A percentile compares a stretch with the other conserved stretches of the same genome.
Evolutionary conservation across 2,113 vertebrate genomes (phyloP).

Genomic region (Misgurnus mizolepis): DNA sequence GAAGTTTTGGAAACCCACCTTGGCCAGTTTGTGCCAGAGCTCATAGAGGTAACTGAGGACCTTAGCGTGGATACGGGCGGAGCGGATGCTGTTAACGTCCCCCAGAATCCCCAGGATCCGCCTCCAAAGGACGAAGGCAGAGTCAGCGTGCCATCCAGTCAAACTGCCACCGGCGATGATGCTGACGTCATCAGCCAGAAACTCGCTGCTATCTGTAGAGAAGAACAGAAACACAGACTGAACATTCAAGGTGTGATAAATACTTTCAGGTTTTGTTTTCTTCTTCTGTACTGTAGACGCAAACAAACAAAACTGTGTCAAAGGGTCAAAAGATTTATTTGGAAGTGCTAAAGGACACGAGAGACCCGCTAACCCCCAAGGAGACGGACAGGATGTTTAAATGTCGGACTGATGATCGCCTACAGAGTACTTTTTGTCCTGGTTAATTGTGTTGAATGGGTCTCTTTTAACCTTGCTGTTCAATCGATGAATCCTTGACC

Average conservation of each 20-base stretch:
- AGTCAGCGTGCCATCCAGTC: conserved; percentile 93
- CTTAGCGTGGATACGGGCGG: conserved; percentile 91
- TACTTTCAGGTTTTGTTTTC: too few species aligned
- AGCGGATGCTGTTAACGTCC: conserved; percentile 92
- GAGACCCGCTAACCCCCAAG: too few species aligned
- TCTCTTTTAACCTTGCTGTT: too few species aligned
- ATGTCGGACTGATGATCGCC: too few species aligned
- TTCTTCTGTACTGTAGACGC: not conserved
- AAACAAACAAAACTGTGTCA: not conserved
- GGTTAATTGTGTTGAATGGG: too few species aligned
- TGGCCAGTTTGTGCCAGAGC: conserved; percentile 95
- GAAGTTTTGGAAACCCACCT: conserved; percentile 72
- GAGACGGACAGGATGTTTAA: too few species aligned
- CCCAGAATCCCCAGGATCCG: conserved; percentile 95
- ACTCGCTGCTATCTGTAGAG: conserved; percentile 90
- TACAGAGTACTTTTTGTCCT: too few species aligned
- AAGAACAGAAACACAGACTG: conserved; percentile 1
- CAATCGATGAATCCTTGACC: too few species aligned
- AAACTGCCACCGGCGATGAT: conserved; percentile 96
- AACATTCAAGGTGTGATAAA: not conserved
- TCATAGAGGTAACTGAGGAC: conserved; percentile 92
- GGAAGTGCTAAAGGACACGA: too few species aligned
- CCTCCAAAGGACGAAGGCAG: conserved; percentile 94
- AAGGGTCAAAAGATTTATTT: not conserved
- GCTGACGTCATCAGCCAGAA: conserved; percentile 91